Base-by-base conservation (phyloP, 2,888 invertebrate genomes). In the Gisinianus flammeolus region DNA sequence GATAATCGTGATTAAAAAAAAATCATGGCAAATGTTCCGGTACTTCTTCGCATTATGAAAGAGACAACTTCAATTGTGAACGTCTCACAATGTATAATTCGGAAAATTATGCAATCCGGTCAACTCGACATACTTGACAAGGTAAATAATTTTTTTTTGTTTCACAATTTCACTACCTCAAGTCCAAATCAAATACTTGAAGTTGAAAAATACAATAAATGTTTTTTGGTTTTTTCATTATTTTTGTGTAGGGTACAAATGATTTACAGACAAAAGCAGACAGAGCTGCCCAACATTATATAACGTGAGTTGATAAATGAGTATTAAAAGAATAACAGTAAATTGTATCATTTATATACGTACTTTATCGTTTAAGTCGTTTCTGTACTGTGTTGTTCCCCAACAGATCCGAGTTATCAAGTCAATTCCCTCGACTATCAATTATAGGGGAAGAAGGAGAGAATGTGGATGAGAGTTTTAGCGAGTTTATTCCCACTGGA, bases 231-330 rank as follows among this genome's bases (percentile, higher is more conserved):
- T 35, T 35, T 35, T 35, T 35, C 35, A 35, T 12, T 35, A n/a
- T 64, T 62, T 58, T 62, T n/a, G 35, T 76, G 62, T 81, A 93
- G 92, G 96, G 94, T 26, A 92, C 92, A 86, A 94, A 97, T 89
- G 98, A 99, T 88, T 90, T 95, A 64, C 98, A 99, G 90, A 99
- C 99, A 4, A 97, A 97, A 89, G 99, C 99, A 6, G 99, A 99
- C 87, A 91, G 98, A 82, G 93, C 94, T 33, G 97, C 97, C 0
- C 98, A 99, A 87, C 90, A 91, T 82, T 97, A 96, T 86, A 99
- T 99, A n/a, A n/a, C n/a, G n/a, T n/a, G n/a, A n/a, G n/a, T n/a
- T n/a, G n/a, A n/a, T n/a, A n/a, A n/a, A n/a, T n/a, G n/a, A n/a
- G n/a, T n/a, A n/a, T n/a, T n/a, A n/a, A n/a, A n/a, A n/a, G n/a